A percentile compares a stretch with the other conserved stretches of the same genome.
Conservation (phyloP, 2,113 vertebrate species). For the Crypturellus undulatus region DNA sequence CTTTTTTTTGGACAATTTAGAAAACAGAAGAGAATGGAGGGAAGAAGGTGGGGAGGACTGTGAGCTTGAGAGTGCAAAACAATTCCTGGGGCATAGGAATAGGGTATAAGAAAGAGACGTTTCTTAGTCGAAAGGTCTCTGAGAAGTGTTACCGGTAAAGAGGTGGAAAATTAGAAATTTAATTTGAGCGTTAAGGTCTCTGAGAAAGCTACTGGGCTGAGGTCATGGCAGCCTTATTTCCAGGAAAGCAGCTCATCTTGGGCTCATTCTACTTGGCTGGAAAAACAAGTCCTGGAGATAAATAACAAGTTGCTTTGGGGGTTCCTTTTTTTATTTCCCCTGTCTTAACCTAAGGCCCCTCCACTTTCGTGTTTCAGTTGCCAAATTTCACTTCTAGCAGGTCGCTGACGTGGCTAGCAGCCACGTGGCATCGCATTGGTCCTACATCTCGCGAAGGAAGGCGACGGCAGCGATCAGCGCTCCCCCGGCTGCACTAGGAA, state of each 20-base stretch:
- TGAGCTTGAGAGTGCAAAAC: background rate
- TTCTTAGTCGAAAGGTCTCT: background rate
- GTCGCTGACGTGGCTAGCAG: background rate
- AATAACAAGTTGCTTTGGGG: background rate
- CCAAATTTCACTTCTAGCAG: constrained; percentile 19
- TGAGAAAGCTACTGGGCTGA: constrained; percentile 7
- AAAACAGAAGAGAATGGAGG: background rate
- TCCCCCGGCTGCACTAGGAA: constrained; percentile 45
- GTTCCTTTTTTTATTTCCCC: background rate
- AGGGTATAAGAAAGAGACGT: background rate
- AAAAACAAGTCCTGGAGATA: background rate
- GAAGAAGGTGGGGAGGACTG: background rate
- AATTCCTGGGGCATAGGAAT: background rate
- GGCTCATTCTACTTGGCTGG: background rate
- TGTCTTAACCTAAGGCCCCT: background rate
- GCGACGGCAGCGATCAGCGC: constrained; percentile 25
- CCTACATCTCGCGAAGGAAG: constrained; percentile 28
- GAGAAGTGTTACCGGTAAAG: background rate
- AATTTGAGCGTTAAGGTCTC: background rate
- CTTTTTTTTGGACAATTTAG: too few relatives aligned
- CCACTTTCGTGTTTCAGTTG: background rate
- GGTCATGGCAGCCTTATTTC: background rate
- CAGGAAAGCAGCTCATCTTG: background rate
- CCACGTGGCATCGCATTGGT: background rate
- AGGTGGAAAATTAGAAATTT: background rate